Evolutionary conservation across 2,113 vertebrate genomes (phyloP).

Genomic region (Ctenodactylus gundi): DNA sequence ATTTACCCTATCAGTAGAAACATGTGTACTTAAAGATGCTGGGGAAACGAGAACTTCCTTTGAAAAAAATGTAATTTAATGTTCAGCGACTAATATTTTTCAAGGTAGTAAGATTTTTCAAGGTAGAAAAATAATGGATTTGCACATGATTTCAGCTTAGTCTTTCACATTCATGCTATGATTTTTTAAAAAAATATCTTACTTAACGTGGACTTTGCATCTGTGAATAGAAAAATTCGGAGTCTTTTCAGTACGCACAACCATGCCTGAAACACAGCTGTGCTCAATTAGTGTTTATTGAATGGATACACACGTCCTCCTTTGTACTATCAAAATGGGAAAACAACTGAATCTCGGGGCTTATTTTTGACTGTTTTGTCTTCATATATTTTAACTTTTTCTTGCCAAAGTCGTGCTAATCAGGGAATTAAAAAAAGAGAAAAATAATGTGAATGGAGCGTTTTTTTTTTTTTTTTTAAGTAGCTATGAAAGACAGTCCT

Average conservation of each 20-base stretch:
- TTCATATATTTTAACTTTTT: background rate
- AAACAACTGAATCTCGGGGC: background rate
- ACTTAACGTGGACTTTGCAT: background rate
- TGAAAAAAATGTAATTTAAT: background rate
- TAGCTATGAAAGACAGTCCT: no score
- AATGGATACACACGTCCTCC: background rate
- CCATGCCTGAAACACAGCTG: background rate
- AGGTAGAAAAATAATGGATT: background rate
- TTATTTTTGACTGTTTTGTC: background rate
- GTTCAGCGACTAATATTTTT: background rate
- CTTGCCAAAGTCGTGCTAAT: background rate
- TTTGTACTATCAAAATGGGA: background rate
- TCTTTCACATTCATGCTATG: background rate
- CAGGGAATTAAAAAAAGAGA: background rate
- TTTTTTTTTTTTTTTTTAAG: no score
- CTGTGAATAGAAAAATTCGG: background rate
- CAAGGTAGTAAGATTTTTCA: background rate
- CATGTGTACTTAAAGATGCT: background rate
- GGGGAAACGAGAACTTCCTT: background rate
- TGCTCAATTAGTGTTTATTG: background rate
- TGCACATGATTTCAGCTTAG: background rate
- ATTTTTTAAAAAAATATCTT: background rate
- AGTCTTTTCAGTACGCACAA: background rate
- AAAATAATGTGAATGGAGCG: background rate
- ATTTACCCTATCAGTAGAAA: background rate